Conservation (phyloP, 2,113 vertebrate genomes). For the Eubucco bourcierii region DNA sequence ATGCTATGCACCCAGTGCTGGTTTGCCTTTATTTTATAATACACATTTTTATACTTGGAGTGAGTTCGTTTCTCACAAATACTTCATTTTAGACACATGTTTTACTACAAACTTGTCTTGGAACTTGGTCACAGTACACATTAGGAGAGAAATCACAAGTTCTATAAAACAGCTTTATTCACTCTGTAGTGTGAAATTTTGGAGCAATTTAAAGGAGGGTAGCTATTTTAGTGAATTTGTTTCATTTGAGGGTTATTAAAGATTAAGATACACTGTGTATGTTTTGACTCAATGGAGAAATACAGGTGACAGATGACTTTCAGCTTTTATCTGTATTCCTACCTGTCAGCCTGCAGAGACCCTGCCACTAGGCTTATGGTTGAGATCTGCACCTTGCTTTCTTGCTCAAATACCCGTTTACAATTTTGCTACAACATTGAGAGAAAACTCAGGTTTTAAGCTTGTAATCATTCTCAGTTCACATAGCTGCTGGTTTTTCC, state of each 20-base stretch:
- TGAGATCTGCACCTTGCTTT: neutral
- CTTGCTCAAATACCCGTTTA: neutral
- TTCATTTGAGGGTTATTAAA: neutral
- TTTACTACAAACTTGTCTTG: accelerated
- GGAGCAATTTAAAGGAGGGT: neutral
- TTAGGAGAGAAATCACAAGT: neutral
- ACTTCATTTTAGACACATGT: neutral
- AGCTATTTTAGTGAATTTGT: neutral
- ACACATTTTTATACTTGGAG: too few species aligned
- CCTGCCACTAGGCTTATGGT: accelerated
- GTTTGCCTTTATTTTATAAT: too few species aligned
- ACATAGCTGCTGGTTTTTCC: neutral
- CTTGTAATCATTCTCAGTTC: neutral
- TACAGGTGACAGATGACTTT: neutral
- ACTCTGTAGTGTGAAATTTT: neutral
- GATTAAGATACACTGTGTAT: neutral
- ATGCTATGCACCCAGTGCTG: too few species aligned
- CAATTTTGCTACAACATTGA: neutral
- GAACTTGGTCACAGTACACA: neutral
- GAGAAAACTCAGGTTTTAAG: neutral
- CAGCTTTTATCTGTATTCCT: neutral
- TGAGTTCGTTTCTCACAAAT: neutral
- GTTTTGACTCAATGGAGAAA: neutral
- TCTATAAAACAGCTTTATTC: neutral
- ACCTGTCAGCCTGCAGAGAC: neutral